These are phyloP conservation scores for Chrysolina oricalcia DNA, from an alignment of 2,888 invertebrate species.

Conservation along the genomic window DNA sequence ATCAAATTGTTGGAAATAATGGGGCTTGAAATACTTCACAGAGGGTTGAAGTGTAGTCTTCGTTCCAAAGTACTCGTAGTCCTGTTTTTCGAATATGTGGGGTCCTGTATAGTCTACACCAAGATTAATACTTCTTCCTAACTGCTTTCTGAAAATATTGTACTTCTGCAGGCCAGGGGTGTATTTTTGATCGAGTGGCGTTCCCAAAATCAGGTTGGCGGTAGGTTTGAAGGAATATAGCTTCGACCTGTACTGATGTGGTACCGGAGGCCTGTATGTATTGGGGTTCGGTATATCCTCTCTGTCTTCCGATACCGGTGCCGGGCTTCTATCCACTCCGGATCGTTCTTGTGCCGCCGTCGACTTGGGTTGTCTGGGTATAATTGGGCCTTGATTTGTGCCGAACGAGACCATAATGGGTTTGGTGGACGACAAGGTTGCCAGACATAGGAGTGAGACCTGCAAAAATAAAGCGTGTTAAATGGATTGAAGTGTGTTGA, in stretches of 20 bases:
- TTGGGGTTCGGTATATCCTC: conserved; percentile 68
- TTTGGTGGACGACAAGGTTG: conserved; percentile 61
- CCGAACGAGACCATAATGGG: conserved; percentile 70
- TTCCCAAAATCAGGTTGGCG: conserved; percentile 66
- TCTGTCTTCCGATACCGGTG: conserved; percentile 67
- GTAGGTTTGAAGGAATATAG: conserved; percentile 61
- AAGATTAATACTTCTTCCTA: conserved; percentile 58
- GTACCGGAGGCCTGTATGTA: conserved; percentile 65
- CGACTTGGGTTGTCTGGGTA: conserved; percentile 58
- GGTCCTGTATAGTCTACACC: conserved; percentile 69
- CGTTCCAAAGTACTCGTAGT: conserved; percentile 61
- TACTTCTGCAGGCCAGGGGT: conserved; percentile 64
- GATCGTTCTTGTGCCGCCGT: conserved; percentile 52
- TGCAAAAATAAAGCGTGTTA: conserved; percentile 58
- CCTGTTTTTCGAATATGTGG: conserved; percentile 68
- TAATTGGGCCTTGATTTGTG: conserved; percentile 69
- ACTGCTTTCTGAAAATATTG: conserved; percentile 61
- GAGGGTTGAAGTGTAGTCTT: conserved; percentile 60
- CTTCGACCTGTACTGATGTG: conserved; percentile 65
- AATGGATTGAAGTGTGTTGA: conserved; percentile 19
- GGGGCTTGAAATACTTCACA: conserved; percentile 57
- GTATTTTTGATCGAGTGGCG: conserved; percentile 67
- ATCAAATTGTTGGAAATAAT: conserved; percentile 46
- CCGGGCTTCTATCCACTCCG: conserved; percentile 60
- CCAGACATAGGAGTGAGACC: conserved; percentile 61